Evolutionary conservation across 2,113 vertebrate species (phyloP), one percentile per base, ranked within the genome.

Genomic region (Burhinus bistriatus): DNA sequence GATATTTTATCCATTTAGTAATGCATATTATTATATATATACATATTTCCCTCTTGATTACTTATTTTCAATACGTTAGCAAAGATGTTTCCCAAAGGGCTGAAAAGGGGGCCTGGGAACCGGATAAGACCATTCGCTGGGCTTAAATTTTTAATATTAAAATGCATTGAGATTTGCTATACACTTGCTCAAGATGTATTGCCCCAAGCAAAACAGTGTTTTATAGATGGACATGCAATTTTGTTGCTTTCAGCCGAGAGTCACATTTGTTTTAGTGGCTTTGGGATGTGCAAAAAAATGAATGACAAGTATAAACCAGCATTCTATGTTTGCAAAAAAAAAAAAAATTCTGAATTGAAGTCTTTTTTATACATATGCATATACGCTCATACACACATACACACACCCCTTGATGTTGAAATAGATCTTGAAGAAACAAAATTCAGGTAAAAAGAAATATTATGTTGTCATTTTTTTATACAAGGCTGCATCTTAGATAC

Each of bases 101-200:
- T 88, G 68, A 58, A 90, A 90, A 94, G 77, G 95, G 87, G 85
- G 97, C 93, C 97, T 94, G 94, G 87, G 97, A 95, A 75, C 96
- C 47, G 82, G 98, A 98, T 98, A 97, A 98, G 95, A 96, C 94
- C 88, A 84, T 97, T 98, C 95, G 96, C 95, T 20, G 16, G 82
- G 81, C 96, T 97, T 99, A 97, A 99, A 99, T 99, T 98, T 98
- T 99, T 99, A 96, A 99, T 99, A 97, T 97, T 98, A 97, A 98
- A 97, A 98, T 98, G 98, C 98, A 95, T 93, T 96, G 98, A 98
- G 98, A 98, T 98, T 98, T 98, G 98, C 97, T 97, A 92, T 97
- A 97, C 96, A 97, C 96, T 97, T 98, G 98, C 98, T 98, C 83
- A 96, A 98, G 98, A 98, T 98, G 97, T 98, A 98, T 98, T 95